Evolutionary conservation across 2,888 invertebrate genomes (phyloP), one percentile per base, ranked within the genome.

Genomic region (Papilio elwesi): DNA sequence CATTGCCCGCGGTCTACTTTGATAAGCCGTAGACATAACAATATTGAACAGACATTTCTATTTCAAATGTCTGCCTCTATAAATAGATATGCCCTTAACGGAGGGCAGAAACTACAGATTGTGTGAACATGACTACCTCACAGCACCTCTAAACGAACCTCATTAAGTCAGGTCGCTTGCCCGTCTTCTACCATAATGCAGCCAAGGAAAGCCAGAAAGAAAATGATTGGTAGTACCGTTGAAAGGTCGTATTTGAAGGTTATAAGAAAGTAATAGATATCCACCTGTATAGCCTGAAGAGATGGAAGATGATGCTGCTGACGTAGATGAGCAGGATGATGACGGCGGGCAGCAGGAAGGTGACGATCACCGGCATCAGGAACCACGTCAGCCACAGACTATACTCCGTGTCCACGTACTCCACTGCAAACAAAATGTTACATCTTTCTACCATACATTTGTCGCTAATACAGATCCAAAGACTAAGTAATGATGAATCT

Each of bases 321-420:
- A 96, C 90, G 89, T 98, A 98, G 75, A 98, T 95, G 71, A 98
- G 94, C n/a, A 97, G 81, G 64, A 96, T 96, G 85, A 98, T 97
- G 75, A 98, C 94, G 64, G 96, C 92, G 1, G 98, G 98, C 82
- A 98, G 94, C 66, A 98, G 94, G 93, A 98, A 98, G 78, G 98
- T 97, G 77, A 97, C 95, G 79, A 97, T 93, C 73, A 98, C 94
- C 2, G 98, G 98, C 87, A 96, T 96, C 84, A 98, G 94, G 81
- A 97, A 95, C 96, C 97, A 97, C 80, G 97, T 96, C 76, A 98
- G 94, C 97, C 97, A 97, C 78, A 97, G 87, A 72, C 97, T 96
- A 87, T 97, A 97, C 84, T 97, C 97, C 78, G 97, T 95, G 89
- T 97, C 97, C 83, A 97, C 96, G 85, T 97, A 97, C 78, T 96